Evolutionary conservation across 53 echinoderm and acorn worm species (phyloP), one percentile per base, ranked within the genome.

Genomic region (Crossaster papposus): DNA sequence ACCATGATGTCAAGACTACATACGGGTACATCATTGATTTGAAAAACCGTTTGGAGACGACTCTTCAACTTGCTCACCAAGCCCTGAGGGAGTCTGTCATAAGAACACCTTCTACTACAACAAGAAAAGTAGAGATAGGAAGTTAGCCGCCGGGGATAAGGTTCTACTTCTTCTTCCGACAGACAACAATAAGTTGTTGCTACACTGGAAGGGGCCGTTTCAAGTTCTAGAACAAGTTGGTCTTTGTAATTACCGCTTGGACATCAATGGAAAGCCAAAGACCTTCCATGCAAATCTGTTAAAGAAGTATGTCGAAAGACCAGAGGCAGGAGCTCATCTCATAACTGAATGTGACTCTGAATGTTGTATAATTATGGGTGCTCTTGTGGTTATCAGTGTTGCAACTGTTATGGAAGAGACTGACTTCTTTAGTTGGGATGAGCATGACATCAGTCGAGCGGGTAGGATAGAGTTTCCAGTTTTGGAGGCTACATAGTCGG

Each of bases 121-220:
- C 75, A 85, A 78, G 44, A 92, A 78, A 31, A 55, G 81, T 13
- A 62, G 79, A 55, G 72, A 68, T 36, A 78, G 92, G 44, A 65
- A 87, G 68, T 79, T 88, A 9, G 73, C 30, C 29, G 80, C 28
- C 18, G 87, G 91, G 32, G 91, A 91, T 80, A 79, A 88, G 58
- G 88, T 91, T 22, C 85, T 85, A 14, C 77, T 85, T 20, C 77
- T 94, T 17, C 31, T 83, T 58, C 94, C 94, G 30, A 93, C 91
- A 17, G 85, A 90, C 37, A 65, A 51, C n/a, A 94, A 88, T 62
- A 92, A 90, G 52, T 62, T 94, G 1, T 71, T 89, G 12, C 44
- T 51, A 51, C 87, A 94, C 24, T 94, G 94, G 94, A 89, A 92
- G 51, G 94, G 92, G 8, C 94, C 92, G 12, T 94, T 91, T 65